Base-by-base conservation (phyloP, 2,113 vertebrate species). In the Phyllopteryx taeniolatus region DNA sequence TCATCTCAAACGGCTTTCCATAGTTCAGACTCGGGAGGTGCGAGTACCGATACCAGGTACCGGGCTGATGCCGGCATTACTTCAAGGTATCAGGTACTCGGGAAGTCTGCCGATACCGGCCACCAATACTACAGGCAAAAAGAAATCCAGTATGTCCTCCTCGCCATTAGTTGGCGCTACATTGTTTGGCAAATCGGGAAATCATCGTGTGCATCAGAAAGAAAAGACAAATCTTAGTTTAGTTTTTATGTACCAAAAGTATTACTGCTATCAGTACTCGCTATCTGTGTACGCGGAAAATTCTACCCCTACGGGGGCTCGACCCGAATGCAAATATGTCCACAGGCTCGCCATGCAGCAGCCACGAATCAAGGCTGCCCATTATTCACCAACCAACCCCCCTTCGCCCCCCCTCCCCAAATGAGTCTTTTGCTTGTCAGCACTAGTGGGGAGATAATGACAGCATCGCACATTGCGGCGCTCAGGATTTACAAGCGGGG, bases 391-490 rank as follows among this genome's bases (percentile, higher is more conserved):
- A 2, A 60, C 2, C 47, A 1, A 1, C 8, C 12, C 13, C 64
- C 17, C 20, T 39, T 35, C 35, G 9, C 57, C 47, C 61, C 70
- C 33, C 15, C 47, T 12, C 4, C 51, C 12, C 7, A 0, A 19
- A 56, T 59, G 31, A 60, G 43, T 17, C 0, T 39, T 72, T 56
- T n/a, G 20, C 5, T 27, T 65, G 64, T 77, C 67, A 69, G 69
- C 69, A 61, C 65, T 60, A 61, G 43, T 64, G 27, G n/a, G 31
- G 53, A 69, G 42, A 69, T 81, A 74, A 69, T 72, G 4, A 76
- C 44, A 71, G 51, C 27, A 35, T 54, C 60, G 64, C 49, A 64
- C 57, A 68, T 49, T 68, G 56, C 61, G 33, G 39, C n/a, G 14
- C n/a, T 65, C 69, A 56, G 17, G 35, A 76, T 71, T 63, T 57